Percentiles rank a stretch among this genome's conserved stretches.
phyloP scores from a whole-genome alignment of 2,888 invertebrate species.

The Drosophila kanekoi region DNA sequence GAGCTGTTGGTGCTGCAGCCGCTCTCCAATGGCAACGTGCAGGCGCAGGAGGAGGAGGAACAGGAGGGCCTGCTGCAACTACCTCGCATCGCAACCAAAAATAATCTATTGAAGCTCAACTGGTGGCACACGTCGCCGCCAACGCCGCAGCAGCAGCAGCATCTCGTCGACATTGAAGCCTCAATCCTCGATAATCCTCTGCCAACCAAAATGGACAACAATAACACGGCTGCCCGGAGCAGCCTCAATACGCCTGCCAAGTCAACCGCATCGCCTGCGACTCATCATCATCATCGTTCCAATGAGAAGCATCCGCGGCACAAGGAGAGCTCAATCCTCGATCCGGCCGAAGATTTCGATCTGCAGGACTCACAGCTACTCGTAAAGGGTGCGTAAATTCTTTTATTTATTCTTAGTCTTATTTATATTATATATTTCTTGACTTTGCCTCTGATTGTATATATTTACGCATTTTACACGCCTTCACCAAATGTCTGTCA shows the following conservation, averaged over 20 bases:
- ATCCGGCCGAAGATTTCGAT: constrained; percentile 40
- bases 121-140: constrained; percentile 80
- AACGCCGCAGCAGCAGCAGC: constrained; percentile 36
- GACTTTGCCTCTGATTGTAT: too few species aligned
- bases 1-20: constrained; percentile 56
- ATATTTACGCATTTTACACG: too few species aligned
- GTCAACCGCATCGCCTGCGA: constrained; percentile 18
- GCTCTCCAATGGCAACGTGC: constrained; percentile 8
- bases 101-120: constrained; percentile 73
- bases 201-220: constrained; percentile 43
- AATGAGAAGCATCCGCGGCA: constrained; percentile 12
- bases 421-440: background rate
- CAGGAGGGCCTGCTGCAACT: constrained; percentile 12
- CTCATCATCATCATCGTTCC: background rate
- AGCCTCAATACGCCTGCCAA: constrained; percentile 39
- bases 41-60: constrained; percentile 5
- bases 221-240: constrained; percentile 40
- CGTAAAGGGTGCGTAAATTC: constrained; percentile 53
- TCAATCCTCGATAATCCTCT: constrained; percentile 1
- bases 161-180: constrained; percentile 30
- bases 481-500: too few species aligned
- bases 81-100: constrained; percentile 69
- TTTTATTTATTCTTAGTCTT: too few species aligned
- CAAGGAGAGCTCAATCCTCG: constrained; percentile 3
- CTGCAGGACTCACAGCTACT: constrained; percentile 63